These are phyloP conservation scores for Betta splendens DNA, from an alignment of 2,797 vertebrate genomes.

Conservation along the genomic window DNA sequence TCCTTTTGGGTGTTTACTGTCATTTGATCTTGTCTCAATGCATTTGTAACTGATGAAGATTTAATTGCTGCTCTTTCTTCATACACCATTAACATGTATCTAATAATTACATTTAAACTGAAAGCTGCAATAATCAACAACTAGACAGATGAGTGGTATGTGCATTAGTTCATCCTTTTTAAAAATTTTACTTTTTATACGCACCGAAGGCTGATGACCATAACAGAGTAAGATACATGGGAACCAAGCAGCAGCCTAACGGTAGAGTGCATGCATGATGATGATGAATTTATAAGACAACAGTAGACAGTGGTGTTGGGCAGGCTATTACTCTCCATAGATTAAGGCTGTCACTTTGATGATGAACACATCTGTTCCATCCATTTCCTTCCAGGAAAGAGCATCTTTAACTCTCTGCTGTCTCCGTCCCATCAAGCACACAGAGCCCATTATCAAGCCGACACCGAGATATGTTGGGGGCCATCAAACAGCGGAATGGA, in stretches of 20 bases:
- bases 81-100: not conserved
- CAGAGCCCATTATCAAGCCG: slow-evolving; percentile 33
- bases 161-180: not conserved
- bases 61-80: slow-evolving; percentile 1
- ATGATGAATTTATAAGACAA: slow-evolving; percentile 63
- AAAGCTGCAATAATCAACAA: not conserved
- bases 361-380: slow-evolving; percentile 64
- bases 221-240: slow-evolving; percentile 8
- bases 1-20: not conserved
- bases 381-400: slow-evolving; percentile 46
- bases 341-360: slow-evolving; percentile 55
- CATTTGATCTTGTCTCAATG: slow-evolving; percentile 1
- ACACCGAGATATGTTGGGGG: not conserved
- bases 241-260: slow-evolving; percentile 24
- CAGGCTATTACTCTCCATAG: slow-evolving; percentile 64
- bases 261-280: slow-evolving; percentile 35
- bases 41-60: not conserved
- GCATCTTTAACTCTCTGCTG: slow-evolving; percentile 26
- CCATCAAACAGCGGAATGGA: slow-evolving; percentile 1
- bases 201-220: slow-evolving; percentile 21
- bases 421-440: slow-evolving; percentile 32
- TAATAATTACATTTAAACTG: not conserved
- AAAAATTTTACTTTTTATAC: slow-evolving; percentile 8
- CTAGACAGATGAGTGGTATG: not conserved
- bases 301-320: slow-evolving; percentile 43